Conservation (phyloP, 2,113 vertebrate genomes). For the Microcebus tavaratra region DNA sequence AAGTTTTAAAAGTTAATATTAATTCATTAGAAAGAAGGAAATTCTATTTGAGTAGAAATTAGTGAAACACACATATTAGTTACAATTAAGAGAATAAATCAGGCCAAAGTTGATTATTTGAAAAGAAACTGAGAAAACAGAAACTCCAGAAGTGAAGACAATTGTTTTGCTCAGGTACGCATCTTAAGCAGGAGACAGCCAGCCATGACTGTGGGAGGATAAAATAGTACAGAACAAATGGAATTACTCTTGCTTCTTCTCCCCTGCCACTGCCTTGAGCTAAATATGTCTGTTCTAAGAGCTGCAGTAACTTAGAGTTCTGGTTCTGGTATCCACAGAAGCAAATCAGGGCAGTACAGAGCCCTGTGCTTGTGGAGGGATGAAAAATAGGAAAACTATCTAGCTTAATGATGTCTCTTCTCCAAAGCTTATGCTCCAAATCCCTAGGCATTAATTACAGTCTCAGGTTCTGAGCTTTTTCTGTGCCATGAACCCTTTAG, state of each 20-base stretch:
- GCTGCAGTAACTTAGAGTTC: neutral
- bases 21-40: neutral
- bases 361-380: neutral
- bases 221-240: neutral
- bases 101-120: neutral
- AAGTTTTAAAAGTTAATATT: neutral
- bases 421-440: neutral
- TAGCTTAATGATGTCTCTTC: neutral
- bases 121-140: neutral
- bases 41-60: neutral
- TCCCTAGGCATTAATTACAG: neutral
- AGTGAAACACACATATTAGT: neutral
- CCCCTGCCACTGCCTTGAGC: neutral
- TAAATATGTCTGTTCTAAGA: neutral
- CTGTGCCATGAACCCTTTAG: neutral
- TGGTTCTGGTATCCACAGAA: neutral
- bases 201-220: neutral
- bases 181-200: neutral
- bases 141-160: neutral
- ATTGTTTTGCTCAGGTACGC: neutral
- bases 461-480: neutral
- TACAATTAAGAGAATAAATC: neutral
- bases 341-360: neutral
- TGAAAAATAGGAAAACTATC: neutral
- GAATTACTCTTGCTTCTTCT: neutral